phyloP scores from a whole-genome alignment of 2,888 invertebrate species.

The Zaprionus obscuricornis region DNA sequence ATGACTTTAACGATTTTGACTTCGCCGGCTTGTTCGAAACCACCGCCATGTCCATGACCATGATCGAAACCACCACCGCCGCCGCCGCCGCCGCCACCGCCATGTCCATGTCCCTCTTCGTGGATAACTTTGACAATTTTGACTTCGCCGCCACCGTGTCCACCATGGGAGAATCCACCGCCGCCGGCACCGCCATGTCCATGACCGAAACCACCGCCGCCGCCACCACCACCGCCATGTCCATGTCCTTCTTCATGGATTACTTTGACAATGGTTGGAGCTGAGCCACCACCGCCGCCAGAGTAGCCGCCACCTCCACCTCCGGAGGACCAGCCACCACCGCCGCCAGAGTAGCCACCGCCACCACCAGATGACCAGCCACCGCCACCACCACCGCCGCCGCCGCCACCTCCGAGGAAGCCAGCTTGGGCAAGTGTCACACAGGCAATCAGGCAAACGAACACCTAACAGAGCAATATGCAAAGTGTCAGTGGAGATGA shows the following conservation, averaged over 20 bases:
- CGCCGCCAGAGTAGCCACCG: slow-evolving; percentile 34
- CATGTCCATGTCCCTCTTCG: no score
- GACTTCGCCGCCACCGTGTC: slow-evolving; percentile 40
- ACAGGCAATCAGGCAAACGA: slow-evolving; percentile 66
- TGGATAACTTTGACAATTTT: slow-evolving; percentile 56
- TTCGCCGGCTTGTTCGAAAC: slow-evolving; percentile 5
- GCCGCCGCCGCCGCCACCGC: no score
- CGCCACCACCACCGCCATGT: slow-evolving; percentile 28
- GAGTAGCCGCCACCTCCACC: no score
- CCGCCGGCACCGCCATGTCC: no score
- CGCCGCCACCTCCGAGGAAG: slow-evolving; percentile 49
- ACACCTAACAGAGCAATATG: no score
- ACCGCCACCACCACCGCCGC: slow-evolving; percentile 42
- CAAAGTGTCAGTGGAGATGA: no score
- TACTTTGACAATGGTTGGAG: slow-evolving; percentile 31
- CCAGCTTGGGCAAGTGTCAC: slow-evolving; percentile 58
- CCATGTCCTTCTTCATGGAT: slow-evolving; percentile 4
- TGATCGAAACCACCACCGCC: slow-evolving; percentile 26
- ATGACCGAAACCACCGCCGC: slow-evolving; percentile 15
- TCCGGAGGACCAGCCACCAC: slow-evolving; percentile 18
- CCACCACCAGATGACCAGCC: slow-evolving; percentile 31
- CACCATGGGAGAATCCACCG: no score
- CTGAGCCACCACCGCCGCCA: no score
- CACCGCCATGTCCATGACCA: slow-evolving; percentile 14
- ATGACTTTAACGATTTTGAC: slow-evolving; percentile 18